phyloP scores from a whole-genome alignment of 2,888 invertebrate species.

The Tipula unca region DNA sequence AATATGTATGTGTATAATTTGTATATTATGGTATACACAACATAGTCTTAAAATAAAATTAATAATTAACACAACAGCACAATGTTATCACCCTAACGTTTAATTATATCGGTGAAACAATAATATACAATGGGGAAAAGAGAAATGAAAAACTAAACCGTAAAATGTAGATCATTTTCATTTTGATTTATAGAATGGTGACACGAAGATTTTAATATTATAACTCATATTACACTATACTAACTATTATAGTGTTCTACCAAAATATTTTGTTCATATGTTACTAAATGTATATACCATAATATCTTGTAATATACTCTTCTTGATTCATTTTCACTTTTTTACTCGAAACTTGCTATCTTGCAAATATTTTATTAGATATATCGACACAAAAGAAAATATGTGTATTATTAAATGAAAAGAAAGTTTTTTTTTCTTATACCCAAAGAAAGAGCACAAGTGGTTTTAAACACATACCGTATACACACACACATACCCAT shows the following conservation, averaged over 20 bases:
- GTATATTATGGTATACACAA: no score
- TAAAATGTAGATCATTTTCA: neutral
- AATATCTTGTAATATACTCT: neutral
- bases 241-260: neutral
- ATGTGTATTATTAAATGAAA: neutral
- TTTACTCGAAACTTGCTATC: neutral
- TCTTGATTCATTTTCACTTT: neutral
- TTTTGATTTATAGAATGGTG: slow-evolving; percentile 8
- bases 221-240: neutral
- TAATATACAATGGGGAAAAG: neutral
- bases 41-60: neutral
- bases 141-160: neutral
- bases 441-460: neutral
- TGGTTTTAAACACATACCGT: neutral
- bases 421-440: neutral
- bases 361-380: slow-evolving; percentile 8
- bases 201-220: slow-evolving; percentile 14
- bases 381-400: slow-evolving; percentile 4
- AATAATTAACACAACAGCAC: neutral
- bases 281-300: neutral
- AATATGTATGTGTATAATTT: neutral
- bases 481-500: neutral
- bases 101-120: neutral
- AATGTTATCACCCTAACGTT: neutral
- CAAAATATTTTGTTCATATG: neutral